Evolutionary conservation across 2,797 vertebrate species (phyloP).

Genomic region (Microtus agrestis): DNA sequence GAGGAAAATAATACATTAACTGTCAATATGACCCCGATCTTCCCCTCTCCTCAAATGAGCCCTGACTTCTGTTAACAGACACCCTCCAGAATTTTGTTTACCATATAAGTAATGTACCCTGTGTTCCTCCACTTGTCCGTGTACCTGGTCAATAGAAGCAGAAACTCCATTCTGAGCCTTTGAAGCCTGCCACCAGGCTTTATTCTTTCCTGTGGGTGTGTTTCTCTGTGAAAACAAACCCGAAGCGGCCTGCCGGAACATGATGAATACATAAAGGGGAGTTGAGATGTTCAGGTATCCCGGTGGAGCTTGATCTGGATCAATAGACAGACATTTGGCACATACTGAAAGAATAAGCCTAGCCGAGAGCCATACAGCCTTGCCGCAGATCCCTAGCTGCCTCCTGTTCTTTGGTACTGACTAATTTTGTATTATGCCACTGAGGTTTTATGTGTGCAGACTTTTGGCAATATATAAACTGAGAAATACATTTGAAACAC

Average conservation of each 20-base stretch:
- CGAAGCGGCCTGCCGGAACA: not conserved
- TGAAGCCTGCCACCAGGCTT: not conserved
- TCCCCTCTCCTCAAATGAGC: not conserved
- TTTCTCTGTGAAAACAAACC: not conserved
- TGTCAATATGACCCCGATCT: not conserved
- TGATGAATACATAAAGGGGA: not conserved
- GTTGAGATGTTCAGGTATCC: not conserved
- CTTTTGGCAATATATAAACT: not conserved
- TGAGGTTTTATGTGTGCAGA: not conserved
- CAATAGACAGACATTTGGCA: not conserved
- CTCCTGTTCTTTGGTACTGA: not conserved
- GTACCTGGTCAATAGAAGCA: not conserved
- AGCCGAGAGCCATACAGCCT: not conserved
- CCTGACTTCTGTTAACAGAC: not conserved
- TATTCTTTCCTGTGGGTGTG: not conserved
- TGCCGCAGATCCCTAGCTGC: not conserved
- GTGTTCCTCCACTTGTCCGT: not conserved
- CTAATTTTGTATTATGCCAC: not conserved
- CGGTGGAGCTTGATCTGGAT: not conserved
- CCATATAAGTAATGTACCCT: not conserved
- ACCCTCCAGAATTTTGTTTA: not conserved
- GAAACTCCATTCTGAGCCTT: not conserved
- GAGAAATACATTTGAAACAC: slow-evolving; percentile 9
- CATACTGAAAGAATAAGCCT: not conserved
- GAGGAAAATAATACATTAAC: not conserved